A percentile compares a stretch with the other conserved stretches of the same genome.
These are phyloP conservation scores for Macrosteles quadrilineatus DNA, from an alignment of 1,140 invertebrate species.

Conservation along the genomic window DNA sequence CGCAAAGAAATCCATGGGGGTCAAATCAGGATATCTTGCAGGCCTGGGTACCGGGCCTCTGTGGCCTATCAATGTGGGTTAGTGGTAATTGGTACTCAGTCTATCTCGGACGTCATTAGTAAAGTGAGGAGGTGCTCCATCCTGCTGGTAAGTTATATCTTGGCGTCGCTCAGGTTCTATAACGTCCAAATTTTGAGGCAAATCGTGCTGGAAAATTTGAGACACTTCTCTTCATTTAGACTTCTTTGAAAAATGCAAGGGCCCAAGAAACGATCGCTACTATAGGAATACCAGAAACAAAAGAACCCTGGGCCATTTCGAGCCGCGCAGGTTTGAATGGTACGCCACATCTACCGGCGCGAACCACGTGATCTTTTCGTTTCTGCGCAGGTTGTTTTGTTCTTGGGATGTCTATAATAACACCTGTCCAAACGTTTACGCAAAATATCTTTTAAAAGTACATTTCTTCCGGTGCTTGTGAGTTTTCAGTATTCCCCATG, in stretches of 20 bases:
- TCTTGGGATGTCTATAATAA: constrained; percentile 39
- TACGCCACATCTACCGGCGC: too few relatives aligned
- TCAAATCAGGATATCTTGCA: constrained; percentile 46
- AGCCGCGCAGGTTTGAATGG: too few relatives aligned
- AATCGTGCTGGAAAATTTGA: constrained; percentile 42
- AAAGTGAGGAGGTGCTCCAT: constrained; percentile 45
- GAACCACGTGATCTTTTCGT: too few relatives aligned
- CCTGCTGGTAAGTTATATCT: constrained; percentile 38
- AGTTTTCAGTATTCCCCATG: constrained; percentile 47
- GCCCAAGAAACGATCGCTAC: constrained; percentile 20
- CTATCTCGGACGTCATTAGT: constrained; percentile 30
- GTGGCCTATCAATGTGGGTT: constrained; percentile 44
- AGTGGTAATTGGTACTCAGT: constrained; percentile 22
- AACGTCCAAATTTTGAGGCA: constrained; percentile 45
- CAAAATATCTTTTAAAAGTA: constrained; percentile 47
- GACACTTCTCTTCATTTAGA: constrained; percentile 43
- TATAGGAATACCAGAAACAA: too few relatives aligned
- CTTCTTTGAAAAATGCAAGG: not conserved
- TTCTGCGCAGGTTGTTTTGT: too few relatives aligned
- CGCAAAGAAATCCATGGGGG: constrained; percentile 43
- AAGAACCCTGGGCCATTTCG: too few relatives aligned
- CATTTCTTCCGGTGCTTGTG: constrained; percentile 44
- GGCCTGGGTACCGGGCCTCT: constrained; percentile 43
- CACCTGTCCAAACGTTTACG: constrained; percentile 48
- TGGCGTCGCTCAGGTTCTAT: constrained; percentile 36